Percentiles rank a stretch among this genome's conserved stretches.
These are phyloP conservation scores for Dendrolimus kikuchii DNA, from an alignment of 1,140 invertebrate genomes.

Conservation along the genomic window DNA sequence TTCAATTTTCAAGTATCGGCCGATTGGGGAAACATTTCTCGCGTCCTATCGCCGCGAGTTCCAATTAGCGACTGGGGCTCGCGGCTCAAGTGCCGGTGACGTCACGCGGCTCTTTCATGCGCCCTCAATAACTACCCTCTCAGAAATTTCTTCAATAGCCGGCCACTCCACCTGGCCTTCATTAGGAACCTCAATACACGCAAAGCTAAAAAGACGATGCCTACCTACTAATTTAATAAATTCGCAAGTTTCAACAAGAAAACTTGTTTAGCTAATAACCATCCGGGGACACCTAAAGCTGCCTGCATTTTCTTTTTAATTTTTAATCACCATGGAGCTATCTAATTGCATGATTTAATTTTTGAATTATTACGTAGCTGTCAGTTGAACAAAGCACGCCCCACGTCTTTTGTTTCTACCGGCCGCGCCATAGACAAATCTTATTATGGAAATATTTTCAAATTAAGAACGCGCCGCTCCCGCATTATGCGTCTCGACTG, in stretches of 20 bases:
- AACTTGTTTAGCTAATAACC: constrained; percentile 65
- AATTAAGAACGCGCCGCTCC: constrained; percentile 68
- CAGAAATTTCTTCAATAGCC: constrained; percentile 62
- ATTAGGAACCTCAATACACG: constrained; percentile 65
- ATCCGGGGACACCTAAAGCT: not conserved
- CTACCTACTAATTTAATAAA: constrained; percentile 41
- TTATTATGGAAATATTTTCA: constrained; percentile 72
- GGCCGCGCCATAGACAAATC: constrained; percentile 67
- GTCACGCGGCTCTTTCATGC: constrained; percentile 65
- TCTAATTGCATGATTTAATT: constrained; percentile 58
- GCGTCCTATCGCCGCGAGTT: constrained; percentile 66
- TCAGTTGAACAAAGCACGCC: constrained; percentile 54
- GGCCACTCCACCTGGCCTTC: constrained; percentile 66
- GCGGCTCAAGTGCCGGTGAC: constrained; percentile 63
- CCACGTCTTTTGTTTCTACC: constrained; percentile 56
- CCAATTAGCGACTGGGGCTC: constrained; percentile 68
- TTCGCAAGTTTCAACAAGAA: constrained; percentile 63
- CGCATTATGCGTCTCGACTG: constrained; percentile 69
- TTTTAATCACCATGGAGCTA: constrained; percentile 18
- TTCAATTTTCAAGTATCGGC: constrained; percentile 69
- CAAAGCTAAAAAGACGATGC: constrained; percentile 52
- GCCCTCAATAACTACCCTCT: constrained; percentile 69
- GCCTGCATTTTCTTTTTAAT: constrained; percentile 2
- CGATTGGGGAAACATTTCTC: constrained; percentile 67
- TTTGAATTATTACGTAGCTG: constrained; percentile 58